Base-by-base conservation (phyloP, 2,888 invertebrate species). In the Odontocolon sp. region DNA sequence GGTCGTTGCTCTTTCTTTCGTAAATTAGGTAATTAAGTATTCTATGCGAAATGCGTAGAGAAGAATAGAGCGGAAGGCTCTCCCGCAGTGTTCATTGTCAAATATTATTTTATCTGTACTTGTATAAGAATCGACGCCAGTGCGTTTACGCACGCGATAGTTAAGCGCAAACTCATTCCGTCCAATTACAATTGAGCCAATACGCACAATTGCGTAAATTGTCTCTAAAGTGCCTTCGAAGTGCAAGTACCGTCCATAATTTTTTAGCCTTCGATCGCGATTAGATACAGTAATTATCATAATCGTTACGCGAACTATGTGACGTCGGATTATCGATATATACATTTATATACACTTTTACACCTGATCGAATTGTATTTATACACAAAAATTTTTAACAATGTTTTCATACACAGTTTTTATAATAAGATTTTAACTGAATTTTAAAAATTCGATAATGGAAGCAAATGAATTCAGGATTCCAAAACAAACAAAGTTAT, bases 31-130 rank as follows among this genome's bases (percentile, higher is more conserved):
- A 16, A 47, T 26, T 36, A 26, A 14, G 14, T 11, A 11, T 6
- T 21, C 8, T 21, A 45, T 47, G 61, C 33, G 9, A 33, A 33
- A 16, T 11, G n/a, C 23, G 33, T 47, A 42, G 23, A 4, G 26
- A 40, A 59, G 5, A 33, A 33, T 23, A 4, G 1, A 8, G 16
- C 14, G 5, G 6, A 26, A 21, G 16, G 14, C 9, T n/a, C 23
- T 26, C 23, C 54, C 74, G 23, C 36, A 40, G 68, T 68, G 45
- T 70, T 70, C 70, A 61, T 18, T 42, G 14, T 38, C 8, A 31
- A 52, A 38, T 56, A 67, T 11, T 42, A 54, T 33, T 52, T 42
- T 33, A 54, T 52, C 5, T n/a, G n/a, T 8, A 28, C 8, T 42
- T 18, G 26, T 38, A 28, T 45, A 36, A 36, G 14, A 40, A 56